Evolutionary conservation across 2,113 vertebrate genomes (phyloP), one percentile per base, ranked within the genome.

Genomic region (Edolisoma coerulescens): DNA sequence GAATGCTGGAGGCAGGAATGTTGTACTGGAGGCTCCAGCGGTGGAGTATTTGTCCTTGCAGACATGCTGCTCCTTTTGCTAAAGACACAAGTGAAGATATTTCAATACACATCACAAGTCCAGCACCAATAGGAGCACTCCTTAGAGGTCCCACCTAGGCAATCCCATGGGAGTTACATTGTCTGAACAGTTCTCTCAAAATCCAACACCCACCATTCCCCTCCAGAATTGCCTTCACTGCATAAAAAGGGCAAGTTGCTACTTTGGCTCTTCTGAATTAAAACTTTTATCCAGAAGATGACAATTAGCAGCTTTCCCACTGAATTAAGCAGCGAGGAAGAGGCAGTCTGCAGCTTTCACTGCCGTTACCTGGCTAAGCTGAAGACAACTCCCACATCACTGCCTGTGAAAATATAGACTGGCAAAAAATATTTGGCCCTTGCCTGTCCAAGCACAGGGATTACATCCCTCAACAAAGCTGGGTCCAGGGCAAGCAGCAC

Each of bases 1-100:
- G 16, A 70, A 91, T 8, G 89, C 79, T 37, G 45, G 35, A 24
- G 68, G 94, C 30, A 53, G 87, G 73, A 79, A 96, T 37, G 67
- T 63, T 73, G 87, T 10, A 37, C 50, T 18, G 18, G 77, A 84
- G 53, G 54, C 78, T 69, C 85, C 92, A 73, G 53, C 39, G 11
- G 17, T 16, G 37, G 53, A 91, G 73, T 35, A 77, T 28, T 42
- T 96, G 84, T 81, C 93, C 90, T 33, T 67, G 92, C 42, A 92
- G 87, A 90, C 79, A 87, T n/a, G 89, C 85, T 76, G 85, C 86
- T 87, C 84, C 91, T 60, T 52, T 94, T 88, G 96, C 96, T 98
- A 39, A 82, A 75, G 33, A 75, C 74, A 74, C 44, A 52, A 64
- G 17, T 10, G 39, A 50, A 60, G 87, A 6, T 9, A n/a, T 35